Percentiles rank a stretch among this genome's conserved stretches.
phyloP scores from a whole-genome alignment of 2,113 vertebrate genomes.

The Heterochromis multidens region DNA sequence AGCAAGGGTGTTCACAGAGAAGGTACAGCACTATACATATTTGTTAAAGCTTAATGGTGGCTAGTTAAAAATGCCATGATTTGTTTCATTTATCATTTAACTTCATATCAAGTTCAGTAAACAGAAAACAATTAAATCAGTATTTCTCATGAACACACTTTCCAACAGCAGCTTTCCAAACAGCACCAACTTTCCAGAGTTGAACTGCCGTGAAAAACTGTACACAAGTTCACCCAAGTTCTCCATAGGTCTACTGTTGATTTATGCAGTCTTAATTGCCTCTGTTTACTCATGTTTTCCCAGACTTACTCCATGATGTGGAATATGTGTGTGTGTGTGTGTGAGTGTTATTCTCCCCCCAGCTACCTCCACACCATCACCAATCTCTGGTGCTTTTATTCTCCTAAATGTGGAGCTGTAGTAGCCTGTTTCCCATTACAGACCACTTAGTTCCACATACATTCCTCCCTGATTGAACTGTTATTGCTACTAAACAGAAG shows the following conservation, averaged over 20 bases:
- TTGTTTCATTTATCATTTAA: background rate
- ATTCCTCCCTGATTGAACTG: conserved; percentile 67
- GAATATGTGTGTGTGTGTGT: background rate
- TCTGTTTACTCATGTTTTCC: background rate
- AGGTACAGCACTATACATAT: background rate
- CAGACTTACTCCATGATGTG: background rate
- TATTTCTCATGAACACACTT: background rate
- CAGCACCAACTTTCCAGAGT: background rate
- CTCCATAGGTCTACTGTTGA: background rate
- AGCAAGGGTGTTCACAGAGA: background rate
- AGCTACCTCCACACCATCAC: background rate
- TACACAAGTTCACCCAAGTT: background rate
- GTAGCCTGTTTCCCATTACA: conserved; percentile 61
- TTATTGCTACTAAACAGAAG: conserved; percentile 67
- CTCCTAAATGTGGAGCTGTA: background rate
- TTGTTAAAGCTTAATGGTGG: background rate
- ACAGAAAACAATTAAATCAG: background rate
- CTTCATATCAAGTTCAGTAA: background rate
- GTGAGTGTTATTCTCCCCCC: background rate
- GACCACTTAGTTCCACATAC: conserved; percentile 71
- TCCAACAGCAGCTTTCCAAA: background rate
- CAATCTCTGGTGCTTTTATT: background rate
- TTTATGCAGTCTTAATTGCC: background rate
- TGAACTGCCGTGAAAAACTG: background rate
- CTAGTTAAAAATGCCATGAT: background rate